phyloP scores from a whole-genome alignment of 2,113 vertebrate species.

The Hiodon tergisus region DNA sequence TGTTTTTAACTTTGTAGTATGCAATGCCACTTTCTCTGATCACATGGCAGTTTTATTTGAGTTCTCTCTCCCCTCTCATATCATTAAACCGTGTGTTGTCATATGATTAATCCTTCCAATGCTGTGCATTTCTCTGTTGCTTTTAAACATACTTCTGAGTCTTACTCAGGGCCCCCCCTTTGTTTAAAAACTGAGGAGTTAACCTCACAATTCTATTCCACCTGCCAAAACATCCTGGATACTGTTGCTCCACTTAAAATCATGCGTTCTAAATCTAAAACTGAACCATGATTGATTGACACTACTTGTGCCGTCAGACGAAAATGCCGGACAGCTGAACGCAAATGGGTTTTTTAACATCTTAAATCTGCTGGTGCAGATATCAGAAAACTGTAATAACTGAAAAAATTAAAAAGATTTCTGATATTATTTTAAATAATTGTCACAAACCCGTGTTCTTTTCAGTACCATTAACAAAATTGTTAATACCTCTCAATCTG shows the following conservation, averaged over 20 bases:
- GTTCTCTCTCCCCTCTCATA: neutral
- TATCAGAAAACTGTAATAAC: conserved; percentile 17
- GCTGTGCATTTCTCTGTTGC: neutral
- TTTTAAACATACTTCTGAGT: neutral
- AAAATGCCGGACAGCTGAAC: conserved; percentile 21
- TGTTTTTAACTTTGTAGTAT: conserved; percentile 7
- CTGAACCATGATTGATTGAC: conserved; percentile 19
- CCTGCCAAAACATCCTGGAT: neutral
- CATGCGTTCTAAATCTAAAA: conserved; percentile 2
- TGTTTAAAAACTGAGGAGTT: conserved; percentile 16
- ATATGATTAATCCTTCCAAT: conserved; percentile 1
- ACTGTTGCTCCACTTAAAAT: conserved; percentile 7
- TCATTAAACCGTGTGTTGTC: neutral
- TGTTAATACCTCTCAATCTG: conserved; percentile 14
- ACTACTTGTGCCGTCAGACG: conserved; percentile 13
- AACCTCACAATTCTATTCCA: neutral
- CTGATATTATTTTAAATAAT: conserved; percentile 13
- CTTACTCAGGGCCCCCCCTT: neutral
- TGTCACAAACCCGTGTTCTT: conserved; percentile 10
- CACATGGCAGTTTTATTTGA: conserved; percentile 16
- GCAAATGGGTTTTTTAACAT: conserved; percentile 21
- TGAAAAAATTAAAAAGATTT: conserved; percentile 8
- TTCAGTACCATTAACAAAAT: conserved; percentile 19
- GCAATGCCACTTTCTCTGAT: conserved; percentile 14
- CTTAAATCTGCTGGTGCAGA: neutral